Evolutionary conservation across 2,888 invertebrate genomes (phyloP).

Genomic region (Coremacera marginata): DNA sequence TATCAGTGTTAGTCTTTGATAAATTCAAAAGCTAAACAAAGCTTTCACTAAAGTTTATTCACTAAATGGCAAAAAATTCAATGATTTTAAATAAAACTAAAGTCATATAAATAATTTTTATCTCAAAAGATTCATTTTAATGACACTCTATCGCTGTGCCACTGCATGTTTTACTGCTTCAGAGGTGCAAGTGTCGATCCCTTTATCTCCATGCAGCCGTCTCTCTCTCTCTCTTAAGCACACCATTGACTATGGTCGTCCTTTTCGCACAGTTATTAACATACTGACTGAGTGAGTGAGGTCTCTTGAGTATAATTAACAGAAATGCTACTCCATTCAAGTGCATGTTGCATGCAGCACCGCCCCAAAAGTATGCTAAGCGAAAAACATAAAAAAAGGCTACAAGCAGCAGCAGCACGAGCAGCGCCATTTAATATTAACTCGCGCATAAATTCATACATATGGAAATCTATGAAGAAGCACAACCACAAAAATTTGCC

Average conservation of each 20-base stretch:
- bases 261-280: background rate
- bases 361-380: conserved; percentile 36
- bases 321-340: conserved; percentile 37
- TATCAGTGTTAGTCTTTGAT: too few species aligned
- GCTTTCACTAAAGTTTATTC: too few species aligned
- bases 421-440: conserved; percentile 32
- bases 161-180: background rate
- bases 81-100: too few species aligned
- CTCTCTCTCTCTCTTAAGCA: background rate
- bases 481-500: background rate
- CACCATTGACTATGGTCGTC: background rate
- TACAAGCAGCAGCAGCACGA: conserved; percentile 25
- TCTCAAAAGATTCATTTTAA: background rate
- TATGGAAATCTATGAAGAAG: background rate
- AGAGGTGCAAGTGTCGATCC: background rate
- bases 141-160: background rate
- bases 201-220: background rate
- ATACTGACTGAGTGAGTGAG: background rate
- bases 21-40: too few species aligned
- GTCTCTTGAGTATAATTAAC: conserved; percentile 42
- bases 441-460: conserved; percentile 36
- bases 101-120: too few species aligned
- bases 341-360: conserved; percentile 38
- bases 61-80: too few species aligned
- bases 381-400: conserved; percentile 11